phyloP scores from a whole-genome alignment of 2,888 invertebrate species.

The Athetis lepigone region DNA sequence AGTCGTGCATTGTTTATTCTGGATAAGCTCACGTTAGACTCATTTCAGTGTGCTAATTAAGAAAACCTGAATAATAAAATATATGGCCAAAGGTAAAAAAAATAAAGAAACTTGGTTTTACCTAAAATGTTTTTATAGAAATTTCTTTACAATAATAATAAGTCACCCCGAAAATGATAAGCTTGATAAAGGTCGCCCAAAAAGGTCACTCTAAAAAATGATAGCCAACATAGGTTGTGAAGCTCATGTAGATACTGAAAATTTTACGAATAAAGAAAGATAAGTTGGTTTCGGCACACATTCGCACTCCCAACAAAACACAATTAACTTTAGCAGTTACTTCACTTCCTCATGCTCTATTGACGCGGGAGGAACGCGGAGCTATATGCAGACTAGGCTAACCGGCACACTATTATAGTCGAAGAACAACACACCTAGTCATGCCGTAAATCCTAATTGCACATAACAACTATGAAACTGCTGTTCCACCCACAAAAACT shows the following conservation, averaged over 20 bases:
- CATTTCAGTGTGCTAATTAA: background rate
- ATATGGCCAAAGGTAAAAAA: background rate
- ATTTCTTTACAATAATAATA: background rate
- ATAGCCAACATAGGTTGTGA: background rate
- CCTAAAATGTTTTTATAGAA: background rate
- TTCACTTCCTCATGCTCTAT: conserved; percentile 49
- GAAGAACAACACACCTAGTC: conserved; percentile 40
- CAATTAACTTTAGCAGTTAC: conserved; percentile 17
- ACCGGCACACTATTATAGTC: conserved; percentile 18
- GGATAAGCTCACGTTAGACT: background rate
- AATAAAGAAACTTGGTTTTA: background rate
- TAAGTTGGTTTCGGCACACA: no score
- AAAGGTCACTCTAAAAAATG: background rate
- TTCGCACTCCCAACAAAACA: conserved; percentile 23
- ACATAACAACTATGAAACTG: conserved; percentile 46
- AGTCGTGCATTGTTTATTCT: conserved; percentile 20
- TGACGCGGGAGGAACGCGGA: conserved; percentile 46
- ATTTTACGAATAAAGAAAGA: background rate
- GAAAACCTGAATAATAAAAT: no score
- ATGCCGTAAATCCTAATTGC: conserved; percentile 45
- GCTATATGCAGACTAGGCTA: conserved; percentile 46
- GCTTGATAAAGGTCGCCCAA: background rate
- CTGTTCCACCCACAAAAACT: conserved; percentile 52
- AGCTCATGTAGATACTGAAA: background rate
- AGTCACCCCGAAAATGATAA: background rate